Conservation (phyloP, 2,797 vertebrate genomes). For the Hybognathus amarus region DNA sequence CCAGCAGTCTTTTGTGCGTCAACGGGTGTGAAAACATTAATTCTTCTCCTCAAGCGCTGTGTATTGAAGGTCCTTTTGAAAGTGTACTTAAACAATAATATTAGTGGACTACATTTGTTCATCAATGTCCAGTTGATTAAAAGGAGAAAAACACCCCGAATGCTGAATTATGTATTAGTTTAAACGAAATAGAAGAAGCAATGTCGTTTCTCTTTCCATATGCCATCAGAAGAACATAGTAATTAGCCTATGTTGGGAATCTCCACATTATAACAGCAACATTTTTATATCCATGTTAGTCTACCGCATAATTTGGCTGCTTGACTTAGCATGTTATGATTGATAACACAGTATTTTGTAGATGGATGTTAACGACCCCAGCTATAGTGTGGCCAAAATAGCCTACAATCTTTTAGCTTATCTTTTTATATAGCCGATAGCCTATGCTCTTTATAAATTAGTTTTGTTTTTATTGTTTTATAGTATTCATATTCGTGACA, state of each 20-base stretch:
- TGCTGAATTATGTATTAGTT: slow-evolving; percentile 63
- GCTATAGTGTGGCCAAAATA: too few relatives aligned
- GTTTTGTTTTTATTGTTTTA: too few relatives aligned
- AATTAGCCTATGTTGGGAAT: not conserved
- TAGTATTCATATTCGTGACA: too few relatives aligned
- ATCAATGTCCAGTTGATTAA: slow-evolving; percentile 73
- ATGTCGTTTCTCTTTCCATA: slow-evolving; percentile 36
- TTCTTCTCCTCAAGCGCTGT: slow-evolving; percentile 55
- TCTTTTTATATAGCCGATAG: too few relatives aligned
- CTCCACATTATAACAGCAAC: not conserved
- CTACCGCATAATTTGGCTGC: not conserved
- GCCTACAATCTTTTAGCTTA: too few relatives aligned
- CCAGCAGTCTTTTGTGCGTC: slow-evolving; percentile 71
- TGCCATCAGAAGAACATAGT: slow-evolving; percentile 11
- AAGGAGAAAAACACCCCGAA: slow-evolving; percentile 58
- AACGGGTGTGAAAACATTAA: slow-evolving; percentile 62
- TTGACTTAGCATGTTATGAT: not conserved
- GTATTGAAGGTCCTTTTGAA: slow-evolving; percentile 69
- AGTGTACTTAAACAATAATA: slow-evolving; percentile 66
- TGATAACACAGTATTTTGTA: not conserved
- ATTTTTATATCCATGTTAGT: not conserved
- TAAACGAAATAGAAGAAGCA: slow-evolving; percentile 47
- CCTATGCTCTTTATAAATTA: too few relatives aligned
- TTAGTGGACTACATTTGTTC: slow-evolving; percentile 73
- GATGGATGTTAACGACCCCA: not conserved